Evolutionary conservation across 2,888 invertebrate genomes (phyloP).

Genomic region (Ypsolopha scabrella): DNA sequence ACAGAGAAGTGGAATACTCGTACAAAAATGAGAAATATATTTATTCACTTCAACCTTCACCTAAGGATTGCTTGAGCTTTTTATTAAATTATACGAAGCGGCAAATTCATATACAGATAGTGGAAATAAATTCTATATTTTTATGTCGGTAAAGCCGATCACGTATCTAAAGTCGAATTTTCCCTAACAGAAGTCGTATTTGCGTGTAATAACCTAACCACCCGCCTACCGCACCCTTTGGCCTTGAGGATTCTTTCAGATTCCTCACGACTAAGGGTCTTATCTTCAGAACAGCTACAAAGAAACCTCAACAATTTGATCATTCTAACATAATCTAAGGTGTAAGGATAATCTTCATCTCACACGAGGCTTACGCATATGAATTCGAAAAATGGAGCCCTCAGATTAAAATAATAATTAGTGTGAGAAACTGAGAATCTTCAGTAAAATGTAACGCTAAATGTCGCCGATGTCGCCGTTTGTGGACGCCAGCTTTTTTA

Average conservation of each 20-base stretch:
- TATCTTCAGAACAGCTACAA: neutral
- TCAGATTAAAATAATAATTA: no score
- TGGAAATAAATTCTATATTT: neutral
- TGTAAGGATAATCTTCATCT: no score
- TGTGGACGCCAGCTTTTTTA: conserved; percentile 46
- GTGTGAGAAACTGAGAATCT: neutral
- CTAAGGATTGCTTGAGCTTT: no score
- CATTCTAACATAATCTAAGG: neutral
- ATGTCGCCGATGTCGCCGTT: conserved; percentile 29
- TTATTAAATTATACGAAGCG: neutral
- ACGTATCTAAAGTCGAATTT: neutral
- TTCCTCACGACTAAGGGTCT: neutral
- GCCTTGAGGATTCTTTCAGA: neutral
- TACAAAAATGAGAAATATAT: no score
- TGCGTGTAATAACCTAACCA: neutral
- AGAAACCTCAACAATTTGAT: neutral
- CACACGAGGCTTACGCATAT: no score
- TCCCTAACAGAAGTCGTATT: neutral
- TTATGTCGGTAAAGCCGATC: neutral
- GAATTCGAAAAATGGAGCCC: no score
- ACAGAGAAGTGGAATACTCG: no score
- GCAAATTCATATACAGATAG: neutral
- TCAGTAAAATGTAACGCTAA: neutral
- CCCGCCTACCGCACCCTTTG: neutral
- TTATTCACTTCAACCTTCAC: no score